Percentiles rank a stretch among this genome's conserved stretches.
These are phyloP conservation scores for Catocala sponsa DNA, from an alignment of 2,888 invertebrate genomes.

Conservation along the genomic window DNA sequence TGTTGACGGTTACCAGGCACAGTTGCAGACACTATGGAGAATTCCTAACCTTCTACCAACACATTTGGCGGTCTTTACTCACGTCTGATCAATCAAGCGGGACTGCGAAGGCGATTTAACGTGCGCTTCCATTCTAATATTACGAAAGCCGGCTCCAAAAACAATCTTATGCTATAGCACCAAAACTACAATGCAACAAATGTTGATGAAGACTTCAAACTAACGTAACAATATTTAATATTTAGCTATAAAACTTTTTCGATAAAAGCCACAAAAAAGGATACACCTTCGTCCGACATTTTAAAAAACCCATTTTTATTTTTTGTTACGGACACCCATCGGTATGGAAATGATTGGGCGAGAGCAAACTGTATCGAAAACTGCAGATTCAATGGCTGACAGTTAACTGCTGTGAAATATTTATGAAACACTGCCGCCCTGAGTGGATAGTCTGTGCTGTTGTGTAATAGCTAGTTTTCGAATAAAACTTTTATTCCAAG, in stretches of 20 bases:
- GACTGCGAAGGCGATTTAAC: too few relatives aligned
- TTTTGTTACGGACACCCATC: slow-evolving; percentile 21
- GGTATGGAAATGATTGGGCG: slow-evolving; percentile 38
- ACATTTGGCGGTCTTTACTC: too few relatives aligned
- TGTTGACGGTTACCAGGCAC: too few relatives aligned
- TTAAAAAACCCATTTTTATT: slow-evolving; percentile 27
- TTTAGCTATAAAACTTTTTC: not conserved
- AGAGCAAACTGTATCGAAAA: slow-evolving; percentile 30
- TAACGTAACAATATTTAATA: not conserved
- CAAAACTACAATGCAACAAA: too few relatives aligned
- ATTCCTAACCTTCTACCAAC: too few relatives aligned
- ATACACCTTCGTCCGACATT: slow-evolving; percentile 5
- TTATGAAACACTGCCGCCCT: slow-evolving; percentile 18
- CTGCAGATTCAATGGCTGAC: slow-evolving; percentile 32
- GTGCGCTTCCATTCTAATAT: too few relatives aligned
- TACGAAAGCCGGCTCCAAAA: too few relatives aligned
- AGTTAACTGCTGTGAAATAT: slow-evolving; percentile 30
- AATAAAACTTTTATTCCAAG: not conserved
- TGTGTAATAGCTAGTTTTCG: not conserved
- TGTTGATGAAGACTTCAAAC: not conserved
- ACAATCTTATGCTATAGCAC: too few relatives aligned
- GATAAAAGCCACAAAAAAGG: not conserved
- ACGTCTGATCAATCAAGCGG: too few relatives aligned
- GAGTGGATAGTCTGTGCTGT: not conserved
- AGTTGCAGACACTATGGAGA: too few relatives aligned